Conservation (phyloP, 2,113 vertebrate genomes). For the Rhadina sibilatrix region DNA sequence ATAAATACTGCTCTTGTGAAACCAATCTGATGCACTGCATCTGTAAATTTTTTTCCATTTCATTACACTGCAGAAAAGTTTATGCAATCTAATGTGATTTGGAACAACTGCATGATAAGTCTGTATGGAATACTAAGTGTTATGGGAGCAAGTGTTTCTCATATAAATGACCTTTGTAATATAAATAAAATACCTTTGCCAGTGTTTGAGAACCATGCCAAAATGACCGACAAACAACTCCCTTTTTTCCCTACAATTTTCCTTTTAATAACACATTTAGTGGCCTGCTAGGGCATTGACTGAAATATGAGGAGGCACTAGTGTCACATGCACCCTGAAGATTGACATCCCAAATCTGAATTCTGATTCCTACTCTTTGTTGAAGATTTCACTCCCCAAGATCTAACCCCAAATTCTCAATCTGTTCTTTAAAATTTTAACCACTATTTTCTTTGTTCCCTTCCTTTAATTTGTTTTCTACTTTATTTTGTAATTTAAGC, state of each 20-base stretch:
- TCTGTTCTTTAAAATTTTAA: background rate
- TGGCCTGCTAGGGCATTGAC: background rate
- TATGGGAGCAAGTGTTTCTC: background rate
- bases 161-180: background rate
- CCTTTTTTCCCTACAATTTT: background rate
- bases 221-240: background rate
- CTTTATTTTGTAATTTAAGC: background rate
- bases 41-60: background rate
- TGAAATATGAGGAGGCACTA: background rate
- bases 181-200: background rate
- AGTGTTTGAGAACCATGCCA: background rate
- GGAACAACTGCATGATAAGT: background rate
- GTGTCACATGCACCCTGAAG: too few species aligned
- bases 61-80: constrained; percentile 34
- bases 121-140: background rate
- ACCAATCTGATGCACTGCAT: constrained; percentile 3
- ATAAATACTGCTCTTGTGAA: constrained; percentile 6
- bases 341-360: background rate
- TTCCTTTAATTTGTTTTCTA: background rate
- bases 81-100: constrained; percentile 10
- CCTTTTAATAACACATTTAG: background rate
- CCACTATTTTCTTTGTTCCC: background rate
- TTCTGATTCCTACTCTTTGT: background rate
- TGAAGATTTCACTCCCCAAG: background rate
- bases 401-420: background rate